Percentiles rank a stretch among this genome's conserved stretches.
Conservation (phyloP, 2,888 invertebrate species). For the Drosophila affinis region DNA sequence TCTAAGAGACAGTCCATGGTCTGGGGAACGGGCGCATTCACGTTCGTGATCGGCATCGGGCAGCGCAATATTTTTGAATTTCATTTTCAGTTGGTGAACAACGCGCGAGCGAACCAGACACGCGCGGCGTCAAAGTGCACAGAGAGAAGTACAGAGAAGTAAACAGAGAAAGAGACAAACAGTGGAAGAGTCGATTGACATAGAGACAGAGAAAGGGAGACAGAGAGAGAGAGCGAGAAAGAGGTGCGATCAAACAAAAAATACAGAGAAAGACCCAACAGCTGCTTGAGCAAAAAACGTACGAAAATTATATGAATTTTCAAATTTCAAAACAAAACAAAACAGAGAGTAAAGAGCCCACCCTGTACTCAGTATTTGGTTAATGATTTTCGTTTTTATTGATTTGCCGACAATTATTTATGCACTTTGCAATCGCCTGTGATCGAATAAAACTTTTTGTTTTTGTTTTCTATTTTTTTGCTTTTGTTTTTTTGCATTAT, state of each 20-base stretch:
- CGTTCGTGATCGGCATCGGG: constrained; percentile 66
- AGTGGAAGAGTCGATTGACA: too few species aligned
- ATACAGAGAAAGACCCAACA: neutral
- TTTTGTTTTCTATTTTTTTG: constrained; percentile 6
- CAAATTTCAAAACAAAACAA: neutral
- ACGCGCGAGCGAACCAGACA: constrained; percentile 65
- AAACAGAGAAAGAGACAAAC: constrained; percentile 15
- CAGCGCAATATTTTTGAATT: constrained; percentile 56
- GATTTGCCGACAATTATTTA: neutral
- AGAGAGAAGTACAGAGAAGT: constrained; percentile 15
- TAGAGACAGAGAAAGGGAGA: neutral
- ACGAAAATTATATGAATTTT: constrained; percentile 27
- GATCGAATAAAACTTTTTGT: neutral
- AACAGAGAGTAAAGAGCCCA: neutral
- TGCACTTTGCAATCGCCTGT: neutral
- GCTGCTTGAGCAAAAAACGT: constrained; percentile 23
- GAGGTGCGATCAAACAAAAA: constrained; percentile 33
- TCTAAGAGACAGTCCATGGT: constrained; percentile 17
- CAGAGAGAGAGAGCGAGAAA: constrained; percentile 11
- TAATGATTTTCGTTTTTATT: neutral
- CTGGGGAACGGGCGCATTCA: constrained; percentile 42
- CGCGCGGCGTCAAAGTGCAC: constrained; percentile 27
- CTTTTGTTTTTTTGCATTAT: constrained; percentile 16
- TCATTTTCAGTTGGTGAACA: constrained; percentile 67
- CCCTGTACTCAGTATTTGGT: neutral